Base-by-base conservation (phyloP, 2,113 vertebrate species). In the Menura novaehollandiae region DNA sequence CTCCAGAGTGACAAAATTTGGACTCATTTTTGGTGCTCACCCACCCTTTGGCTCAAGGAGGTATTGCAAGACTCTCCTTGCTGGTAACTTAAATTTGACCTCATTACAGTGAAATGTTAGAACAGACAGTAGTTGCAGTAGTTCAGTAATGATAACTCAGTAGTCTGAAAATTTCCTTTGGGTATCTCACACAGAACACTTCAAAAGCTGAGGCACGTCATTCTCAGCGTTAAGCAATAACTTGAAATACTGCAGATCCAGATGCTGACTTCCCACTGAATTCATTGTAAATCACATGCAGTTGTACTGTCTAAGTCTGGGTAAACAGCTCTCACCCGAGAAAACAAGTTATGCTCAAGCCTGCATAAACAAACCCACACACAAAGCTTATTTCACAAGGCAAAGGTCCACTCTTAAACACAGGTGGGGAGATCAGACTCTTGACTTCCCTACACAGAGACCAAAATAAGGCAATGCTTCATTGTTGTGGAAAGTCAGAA, bases 201-300 rank as follows among this genome's bases (percentile, higher is more conserved):
- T 63, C 35, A 91, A 93, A 94, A 93, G 76, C 89, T 58, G 87
- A 73, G 63, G 67, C 95, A 82, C 2, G 10, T 93, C 94, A 93
- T 82, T 96, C 53, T 10, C 69, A 79, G 89, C 89, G 53, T 95
- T 95, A 91, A 91, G 94, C 84, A 96, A 82, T 72, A 89, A 58
- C 85, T 85, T 97, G 95, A 97, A 95, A 96, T 88, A 89, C 41
- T 97, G 89, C 94, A 96, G 94, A 95, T 94, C 77, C 94, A 96
- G 87, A 95, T 76, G 89, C 87, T 91, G 91, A 88, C 78, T 96
- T 94, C 77, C 66, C 84, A 89, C 58, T 95, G 93, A 93, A 96
- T 96, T 95, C 1, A 7, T 85, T 96, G 91, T 96, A 97, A 96
- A 96, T 96, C 87, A 95, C 66, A 95, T 75, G 69, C 51, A 76